phyloP scores from a whole-genome alignment of 1,140 invertebrate species.

The Drosophila rufa region DNA sequence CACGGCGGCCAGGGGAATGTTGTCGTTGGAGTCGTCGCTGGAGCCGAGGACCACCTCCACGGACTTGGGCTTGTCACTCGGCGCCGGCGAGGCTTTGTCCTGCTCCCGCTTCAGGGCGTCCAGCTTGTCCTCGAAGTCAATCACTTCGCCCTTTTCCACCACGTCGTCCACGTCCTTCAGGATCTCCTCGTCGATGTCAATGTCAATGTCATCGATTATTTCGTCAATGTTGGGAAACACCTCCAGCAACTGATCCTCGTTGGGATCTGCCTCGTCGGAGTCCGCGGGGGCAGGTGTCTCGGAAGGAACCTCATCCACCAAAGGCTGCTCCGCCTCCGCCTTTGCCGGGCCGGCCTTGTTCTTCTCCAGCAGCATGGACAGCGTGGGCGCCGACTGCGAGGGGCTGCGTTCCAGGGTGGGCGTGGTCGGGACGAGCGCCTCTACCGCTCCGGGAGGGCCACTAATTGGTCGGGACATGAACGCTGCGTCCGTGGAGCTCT shows the following conservation, averaged over 20 bases:
- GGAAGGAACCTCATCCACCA: constrained; percentile 28
- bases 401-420: constrained; percentile 81
- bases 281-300: constrained; percentile 12
- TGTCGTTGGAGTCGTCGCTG: constrained; percentile 77
- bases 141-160: constrained; percentile 44
- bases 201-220: constrained; percentile 81
- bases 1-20: constrained; percentile 71
- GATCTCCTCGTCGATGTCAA: constrained; percentile 79
- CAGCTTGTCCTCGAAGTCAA: constrained; percentile 67
- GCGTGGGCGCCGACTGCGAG: constrained; percentile 88
- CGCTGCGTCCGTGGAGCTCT: constrained; percentile 56
- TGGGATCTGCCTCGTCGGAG: constrained; percentile 60
- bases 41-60: constrained; percentile 66
- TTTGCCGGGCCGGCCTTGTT: constrained; percentile 85
- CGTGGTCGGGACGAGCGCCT: constrained; percentile 30
- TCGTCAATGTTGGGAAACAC: constrained; percentile 77
- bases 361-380: constrained; percentile 89
- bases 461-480: constrained; percentile 69
- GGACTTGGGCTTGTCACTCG: constrained; percentile 41
- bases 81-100: constrained; percentile 4
- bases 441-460: constrained; percentile 50
- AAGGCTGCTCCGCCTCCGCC: constrained; percentile 16
- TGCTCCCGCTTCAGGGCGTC: constrained; percentile 61
- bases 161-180: constrained; percentile 67
- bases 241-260: constrained; percentile 76